Evolutionary conservation across 2,113 vertebrate species (phyloP).

Genomic region (Zapus hudsonius): DNA sequence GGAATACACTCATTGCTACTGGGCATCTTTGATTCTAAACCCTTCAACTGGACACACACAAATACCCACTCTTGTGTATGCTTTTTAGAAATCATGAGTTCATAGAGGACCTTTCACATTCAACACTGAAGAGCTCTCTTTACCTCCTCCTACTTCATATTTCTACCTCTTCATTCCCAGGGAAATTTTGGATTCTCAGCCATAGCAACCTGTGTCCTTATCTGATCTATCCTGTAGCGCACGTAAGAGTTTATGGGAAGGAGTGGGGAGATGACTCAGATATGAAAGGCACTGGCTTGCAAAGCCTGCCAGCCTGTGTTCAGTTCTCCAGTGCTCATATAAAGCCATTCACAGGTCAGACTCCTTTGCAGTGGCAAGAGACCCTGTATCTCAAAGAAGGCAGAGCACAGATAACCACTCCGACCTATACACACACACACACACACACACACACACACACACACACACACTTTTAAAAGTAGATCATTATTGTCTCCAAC

Average conservation of each 20-base stretch:
- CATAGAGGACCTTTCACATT: conserved; percentile 13
- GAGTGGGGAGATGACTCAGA: too few species aligned
- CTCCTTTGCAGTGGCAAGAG: too few species aligned
- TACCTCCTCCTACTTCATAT: not conserved
- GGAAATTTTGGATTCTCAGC: conserved; percentile 21
- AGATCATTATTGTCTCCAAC: not conserved
- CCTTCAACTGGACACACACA: not conserved
- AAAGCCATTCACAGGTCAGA: too few species aligned
- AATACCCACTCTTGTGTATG: not conserved
- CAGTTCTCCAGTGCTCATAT: too few species aligned
- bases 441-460: too few species aligned
- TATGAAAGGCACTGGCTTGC: too few species aligned
- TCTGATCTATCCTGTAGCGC: not conserved
- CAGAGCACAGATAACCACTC: too few species aligned
- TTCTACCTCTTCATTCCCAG: not conserved
- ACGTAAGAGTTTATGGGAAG: not conserved
- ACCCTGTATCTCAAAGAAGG: too few species aligned
- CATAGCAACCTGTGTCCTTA: not conserved
- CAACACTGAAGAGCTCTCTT: not conserved
- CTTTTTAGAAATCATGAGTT: conserved; percentile 20
- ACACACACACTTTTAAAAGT: conserved; percentile 41
- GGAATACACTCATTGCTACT: not conserved
- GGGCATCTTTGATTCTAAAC: not conserved
- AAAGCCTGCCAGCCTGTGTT: too few species aligned
- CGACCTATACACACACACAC: too few species aligned